These are phyloP conservation scores for Eilema caniola DNA, from an alignment of 2,888 invertebrate genomes.

Conservation along the genomic window DNA sequence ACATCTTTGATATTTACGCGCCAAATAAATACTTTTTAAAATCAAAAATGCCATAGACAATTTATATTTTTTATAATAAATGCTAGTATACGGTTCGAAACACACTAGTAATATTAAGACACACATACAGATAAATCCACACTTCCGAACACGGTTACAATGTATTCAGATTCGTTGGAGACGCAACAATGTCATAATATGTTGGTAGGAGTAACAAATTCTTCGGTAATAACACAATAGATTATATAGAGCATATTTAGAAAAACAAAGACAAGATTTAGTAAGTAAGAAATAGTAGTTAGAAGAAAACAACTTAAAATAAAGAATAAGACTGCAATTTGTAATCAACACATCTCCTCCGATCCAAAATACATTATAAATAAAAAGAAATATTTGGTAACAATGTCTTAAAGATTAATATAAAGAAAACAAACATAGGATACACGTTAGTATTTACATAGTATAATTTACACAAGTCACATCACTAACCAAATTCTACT, in stretches of 20 bases:
- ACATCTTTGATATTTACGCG: conserved; percentile 26
- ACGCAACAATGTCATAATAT: conserved; percentile 29
- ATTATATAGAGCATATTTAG: conserved; percentile 32
- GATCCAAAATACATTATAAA: conserved; percentile 70
- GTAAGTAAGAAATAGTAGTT: background rate
- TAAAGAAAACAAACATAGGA: conserved; percentile 55
- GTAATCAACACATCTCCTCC: conserved; percentile 48
- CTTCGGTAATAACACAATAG: conserved; percentile 15
- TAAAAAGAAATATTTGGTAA: conserved; percentile 86
- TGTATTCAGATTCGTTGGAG: conserved; percentile 35
- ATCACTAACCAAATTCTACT: conserved; percentile 75
- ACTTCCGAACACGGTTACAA: conserved; percentile 49
- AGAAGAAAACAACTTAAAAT: conserved; percentile 8
- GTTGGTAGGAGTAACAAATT: conserved; percentile 1
- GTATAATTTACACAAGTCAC: conserved; percentile 59
- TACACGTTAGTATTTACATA: conserved; percentile 76
- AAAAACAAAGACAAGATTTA: conserved; percentile 16
- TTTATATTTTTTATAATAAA: conserved; percentile 30
- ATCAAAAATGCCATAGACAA: conserved; percentile 23
- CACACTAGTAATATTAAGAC: conserved; percentile 38
- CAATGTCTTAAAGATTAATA: conserved; percentile 75
- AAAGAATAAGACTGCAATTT: conserved; percentile 6
- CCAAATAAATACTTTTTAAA: conserved; percentile 29
- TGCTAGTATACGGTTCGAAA: conserved; percentile 37
- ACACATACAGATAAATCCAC: conserved; percentile 47